These are phyloP conservation scores for Rhipidura dahli DNA, from an alignment of 2,113 vertebrate genomes.

Conservation along the genomic window DNA sequence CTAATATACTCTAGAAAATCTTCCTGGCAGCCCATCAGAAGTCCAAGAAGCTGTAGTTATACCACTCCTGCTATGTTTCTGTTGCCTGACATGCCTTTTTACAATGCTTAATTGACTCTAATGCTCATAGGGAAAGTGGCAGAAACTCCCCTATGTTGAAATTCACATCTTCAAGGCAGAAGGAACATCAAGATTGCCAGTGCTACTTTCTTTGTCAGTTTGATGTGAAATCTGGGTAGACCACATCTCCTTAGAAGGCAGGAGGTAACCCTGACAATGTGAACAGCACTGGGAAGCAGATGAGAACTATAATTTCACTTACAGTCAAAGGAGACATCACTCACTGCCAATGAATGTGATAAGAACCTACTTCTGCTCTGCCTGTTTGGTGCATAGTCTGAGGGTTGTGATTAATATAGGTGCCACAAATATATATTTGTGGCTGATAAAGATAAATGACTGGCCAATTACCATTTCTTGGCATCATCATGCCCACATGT, in stretches of 20 bases:
- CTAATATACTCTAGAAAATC: background rate
- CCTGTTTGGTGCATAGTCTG: fast-evolving
- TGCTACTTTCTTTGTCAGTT: background rate
- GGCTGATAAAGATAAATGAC: too few relatives aligned
- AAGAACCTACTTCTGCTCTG: background rate
- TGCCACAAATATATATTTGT: too few relatives aligned
- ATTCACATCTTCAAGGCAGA: background rate
- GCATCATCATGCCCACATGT: fast-evolving
- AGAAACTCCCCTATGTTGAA: background rate
- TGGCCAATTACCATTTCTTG: background rate
- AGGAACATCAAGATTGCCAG: background rate
- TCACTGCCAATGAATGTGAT: background rate
- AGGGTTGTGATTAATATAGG: background rate
- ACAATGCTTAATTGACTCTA: background rate
- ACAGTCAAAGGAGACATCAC: background rate
- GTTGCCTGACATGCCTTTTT: background rate
- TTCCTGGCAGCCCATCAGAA: background rate
- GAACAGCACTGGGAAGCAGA: background rate
- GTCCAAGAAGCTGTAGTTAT: background rate
- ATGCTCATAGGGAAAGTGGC: background rate
- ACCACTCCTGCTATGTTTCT: background rate
- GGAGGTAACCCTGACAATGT: background rate
- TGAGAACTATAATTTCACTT: background rate
- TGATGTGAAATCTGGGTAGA: background rate
- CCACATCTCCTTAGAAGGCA: background rate